These are phyloP conservation scores for Dermochelys coriacea DNA, from an alignment of 2,797 vertebrate species.

Conservation along the genomic window DNA sequence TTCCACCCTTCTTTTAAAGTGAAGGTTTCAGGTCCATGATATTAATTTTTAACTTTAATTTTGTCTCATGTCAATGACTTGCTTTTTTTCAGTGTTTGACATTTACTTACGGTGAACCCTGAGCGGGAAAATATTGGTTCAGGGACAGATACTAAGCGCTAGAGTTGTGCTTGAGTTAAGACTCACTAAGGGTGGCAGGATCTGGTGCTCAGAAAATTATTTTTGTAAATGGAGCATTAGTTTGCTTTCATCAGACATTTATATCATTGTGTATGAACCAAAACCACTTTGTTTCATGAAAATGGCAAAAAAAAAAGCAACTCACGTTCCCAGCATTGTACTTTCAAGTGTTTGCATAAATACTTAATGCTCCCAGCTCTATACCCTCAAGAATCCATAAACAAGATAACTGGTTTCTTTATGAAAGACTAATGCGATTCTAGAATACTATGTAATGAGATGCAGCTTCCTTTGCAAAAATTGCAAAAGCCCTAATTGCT, in stretches of 20 bases:
- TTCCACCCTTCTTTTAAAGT: not conserved
- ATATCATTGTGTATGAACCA: slow-evolving; percentile 13
- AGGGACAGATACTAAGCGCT: not conserved
- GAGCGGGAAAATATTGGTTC: not conserved
- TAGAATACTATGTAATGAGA: slow-evolving; percentile 54
- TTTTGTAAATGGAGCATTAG: slow-evolving; percentile 34
- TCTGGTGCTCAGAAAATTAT: not conserved
- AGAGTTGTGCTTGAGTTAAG: not conserved
- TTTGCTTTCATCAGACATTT: slow-evolving; percentile 11
- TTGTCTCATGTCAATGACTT: not conserved
- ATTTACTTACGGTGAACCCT: not conserved
- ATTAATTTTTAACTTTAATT: not conserved
- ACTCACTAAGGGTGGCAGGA: not conserved
- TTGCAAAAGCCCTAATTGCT: slow-evolving; percentile 40
- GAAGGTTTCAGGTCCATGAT: not conserved
- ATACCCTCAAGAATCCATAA: slow-evolving; percentile 62
- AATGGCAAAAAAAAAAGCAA: not conserved
- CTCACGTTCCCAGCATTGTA: slow-evolving; percentile 41
- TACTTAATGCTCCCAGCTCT: slow-evolving; percentile 64
- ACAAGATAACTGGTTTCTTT: slow-evolving; percentile 66
- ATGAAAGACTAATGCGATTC: slow-evolving; percentile 54
- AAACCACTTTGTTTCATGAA: not conserved
- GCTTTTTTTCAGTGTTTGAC: slow-evolving; percentile 9
- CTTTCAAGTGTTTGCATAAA: slow-evolving; percentile 63
- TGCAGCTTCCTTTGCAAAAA: slow-evolving; percentile 54